Evolutionary conservation across 2,797 vertebrate genomes (phyloP).

Genomic region (Neopelma chrysocephalum): DNA sequence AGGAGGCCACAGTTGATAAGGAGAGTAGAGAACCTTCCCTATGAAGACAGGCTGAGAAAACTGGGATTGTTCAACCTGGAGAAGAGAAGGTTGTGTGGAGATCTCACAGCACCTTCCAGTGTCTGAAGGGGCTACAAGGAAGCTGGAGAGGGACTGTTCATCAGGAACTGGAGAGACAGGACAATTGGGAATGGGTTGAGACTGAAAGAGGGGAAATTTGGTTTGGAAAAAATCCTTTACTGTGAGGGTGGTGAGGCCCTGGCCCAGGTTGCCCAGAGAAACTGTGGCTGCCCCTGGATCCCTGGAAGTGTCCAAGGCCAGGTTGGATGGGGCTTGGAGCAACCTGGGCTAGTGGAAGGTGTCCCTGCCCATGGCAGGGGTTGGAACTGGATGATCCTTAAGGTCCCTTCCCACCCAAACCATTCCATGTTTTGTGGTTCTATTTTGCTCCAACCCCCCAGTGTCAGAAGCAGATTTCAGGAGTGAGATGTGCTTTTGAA

Average conservation of each 20-base stretch:
- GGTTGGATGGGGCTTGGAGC: not conserved
- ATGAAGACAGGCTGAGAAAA: not conserved
- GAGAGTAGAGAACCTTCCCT: not conserved
- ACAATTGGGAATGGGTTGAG: accelerated
- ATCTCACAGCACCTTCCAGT: not conserved
- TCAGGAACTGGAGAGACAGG: not conserved
- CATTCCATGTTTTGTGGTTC: not conserved
- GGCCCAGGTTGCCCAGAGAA: not conserved
- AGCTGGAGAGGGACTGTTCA: not conserved
- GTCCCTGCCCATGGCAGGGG: not conserved
- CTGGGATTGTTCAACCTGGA: not conserved
- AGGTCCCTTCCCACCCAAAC: not conserved
- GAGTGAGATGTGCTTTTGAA: not conserved
- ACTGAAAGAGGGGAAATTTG: not conserved
- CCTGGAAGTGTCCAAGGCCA: not conserved
- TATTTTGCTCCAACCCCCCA: not conserved
- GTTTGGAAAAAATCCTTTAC: accelerated
- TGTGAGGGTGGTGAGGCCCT: not conserved
- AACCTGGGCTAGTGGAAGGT: not conserved
- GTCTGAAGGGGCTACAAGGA: not conserved
- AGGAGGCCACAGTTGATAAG: not conserved
- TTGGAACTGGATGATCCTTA: accelerated
- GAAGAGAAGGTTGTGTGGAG: not conserved
- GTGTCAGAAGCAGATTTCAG: not conserved
- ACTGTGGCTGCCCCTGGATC: not conserved